These are phyloP conservation scores for Chrysina gloriosa DNA, from an alignment of 2,888 invertebrate species.

Conservation along the genomic window DNA sequence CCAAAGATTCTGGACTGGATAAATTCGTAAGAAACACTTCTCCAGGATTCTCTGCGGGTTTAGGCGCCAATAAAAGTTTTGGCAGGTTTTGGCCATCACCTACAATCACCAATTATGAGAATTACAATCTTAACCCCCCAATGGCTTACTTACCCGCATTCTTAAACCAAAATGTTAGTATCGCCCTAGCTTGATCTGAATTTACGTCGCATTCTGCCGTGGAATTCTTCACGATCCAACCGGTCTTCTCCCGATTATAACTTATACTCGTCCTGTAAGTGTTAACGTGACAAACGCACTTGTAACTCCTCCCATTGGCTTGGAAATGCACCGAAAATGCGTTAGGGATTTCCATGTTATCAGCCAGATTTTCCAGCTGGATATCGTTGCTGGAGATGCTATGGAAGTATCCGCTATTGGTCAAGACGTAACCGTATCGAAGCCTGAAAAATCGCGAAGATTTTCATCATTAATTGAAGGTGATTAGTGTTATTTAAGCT, in stretches of 20 bases:
- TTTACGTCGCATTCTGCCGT: slow-evolving; percentile 60
- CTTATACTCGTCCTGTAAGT: slow-evolving; percentile 38
- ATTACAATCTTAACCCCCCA: background rate
- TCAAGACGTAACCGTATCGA: slow-evolving; percentile 68
- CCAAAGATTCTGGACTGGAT: slow-evolving; percentile 66
- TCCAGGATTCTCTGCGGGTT: slow-evolving; percentile 45
- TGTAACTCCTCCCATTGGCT: slow-evolving; percentile 48
- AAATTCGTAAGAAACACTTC: slow-evolving; percentile 59
- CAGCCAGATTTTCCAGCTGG: slow-evolving; percentile 65
- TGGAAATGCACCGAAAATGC: slow-evolving; percentile 66
- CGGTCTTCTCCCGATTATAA: slow-evolving; percentile 47
- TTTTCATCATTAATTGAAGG: background rate
- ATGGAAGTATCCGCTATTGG: slow-evolving; percentile 63
- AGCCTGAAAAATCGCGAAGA: slow-evolving; percentile 63
- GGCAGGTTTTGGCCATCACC: slow-evolving; percentile 43
- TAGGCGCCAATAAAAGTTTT: slow-evolving; percentile 46
- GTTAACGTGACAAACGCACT: slow-evolving; percentile 54
- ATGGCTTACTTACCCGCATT: slow-evolving; percentile 50
- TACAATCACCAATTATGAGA: slow-evolving; percentile 8
- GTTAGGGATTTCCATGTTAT: slow-evolving; percentile 64
- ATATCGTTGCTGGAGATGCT: slow-evolving; percentile 67
- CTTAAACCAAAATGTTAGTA: slow-evolving; percentile 62
- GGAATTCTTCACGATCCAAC: slow-evolving; percentile 52
- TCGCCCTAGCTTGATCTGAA: slow-evolving; percentile 60
- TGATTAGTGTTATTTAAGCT: background rate